phyloP scores from a whole-genome alignment of 1,140 invertebrate genomes.

The Epicauta chinensis region DNA sequence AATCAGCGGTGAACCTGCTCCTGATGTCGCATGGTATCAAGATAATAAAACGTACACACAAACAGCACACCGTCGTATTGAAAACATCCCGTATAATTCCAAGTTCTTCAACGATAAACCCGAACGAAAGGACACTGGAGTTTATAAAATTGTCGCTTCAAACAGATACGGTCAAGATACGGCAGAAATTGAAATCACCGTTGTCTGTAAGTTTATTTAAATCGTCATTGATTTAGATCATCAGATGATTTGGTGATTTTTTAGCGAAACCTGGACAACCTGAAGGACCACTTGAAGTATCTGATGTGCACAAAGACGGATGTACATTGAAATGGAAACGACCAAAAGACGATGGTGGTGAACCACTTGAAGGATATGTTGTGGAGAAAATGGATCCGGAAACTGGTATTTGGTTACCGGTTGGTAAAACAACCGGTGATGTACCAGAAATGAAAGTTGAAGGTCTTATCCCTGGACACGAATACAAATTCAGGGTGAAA shows the following conservation, averaged over 20 bases:
- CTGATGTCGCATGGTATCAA: slow-evolving; percentile 69
- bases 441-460: slow-evolving; percentile 83
- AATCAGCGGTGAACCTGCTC: slow-evolving; percentile 76
- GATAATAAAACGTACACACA: slow-evolving; percentile 54
- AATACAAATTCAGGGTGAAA: slow-evolving; percentile 97
- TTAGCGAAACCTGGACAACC: slow-evolving; percentile 86
- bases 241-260: background rate
- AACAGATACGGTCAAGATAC: slow-evolving; percentile 85
- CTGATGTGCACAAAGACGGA: slow-evolving; percentile 89
- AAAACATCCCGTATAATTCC: slow-evolving; percentile 81
- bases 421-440: slow-evolving; percentile 68
- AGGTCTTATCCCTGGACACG: slow-evolving; percentile 84
- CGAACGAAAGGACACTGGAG: slow-evolving; percentile 76
- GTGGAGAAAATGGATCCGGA: slow-evolving; percentile 94
- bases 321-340: slow-evolving; percentile 96
- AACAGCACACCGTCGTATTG: slow-evolving; percentile 56
- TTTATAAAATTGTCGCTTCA: slow-evolving; percentile 76
- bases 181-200: slow-evolving; percentile 85
- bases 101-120: slow-evolving; percentile 79
- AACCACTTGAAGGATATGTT: slow-evolving; percentile 89
- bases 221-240: background rate
- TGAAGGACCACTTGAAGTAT: slow-evolving; percentile 92
- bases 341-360: slow-evolving; percentile 96
- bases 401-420: slow-evolving; percentile 83
- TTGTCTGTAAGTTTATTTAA: slow-evolving; percentile 73